Evolutionary conservation across 1,140 invertebrate genomes (phyloP), one percentile per base, ranked within the genome.

Genomic region (Brachionus sp.): DNA sequence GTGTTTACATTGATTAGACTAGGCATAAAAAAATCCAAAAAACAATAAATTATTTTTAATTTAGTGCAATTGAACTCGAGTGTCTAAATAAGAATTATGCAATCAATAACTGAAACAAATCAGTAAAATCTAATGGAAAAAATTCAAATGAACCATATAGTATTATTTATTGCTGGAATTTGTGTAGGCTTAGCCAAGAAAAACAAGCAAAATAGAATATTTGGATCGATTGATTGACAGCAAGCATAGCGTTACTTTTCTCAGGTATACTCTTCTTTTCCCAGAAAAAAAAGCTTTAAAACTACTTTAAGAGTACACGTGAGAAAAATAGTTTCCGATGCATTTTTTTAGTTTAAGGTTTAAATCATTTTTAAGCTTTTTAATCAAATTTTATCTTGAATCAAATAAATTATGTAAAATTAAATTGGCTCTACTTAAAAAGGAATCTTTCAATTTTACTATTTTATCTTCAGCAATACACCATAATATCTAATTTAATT

Each of bases 51-150:
- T 19, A 19, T 57, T 57, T 57, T 57, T 25, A 57, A 57, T 57
- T 23, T 57, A 19, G 50, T 57, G 50, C 16, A 57, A 57, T 57
- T 57, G 19, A 57, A 23, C 50, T 57, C 5, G 50, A 57, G 3
- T 57, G 50, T 19, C 12, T 42, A 10, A 6, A 42, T 42, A 19
- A 19, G 19, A 57, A 57, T 57, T 57, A 57, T 57, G 19, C 19
- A 57, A 57, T 57, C 50, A 57, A 57, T 57, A 57, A 9, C 50
- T 57, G 50, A 57, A 57, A 57, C 50, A 57, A 57, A 57, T 57
- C 50, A 9, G 19, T 57, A 23, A n/a, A 57, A 19, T 57, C 50
- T 19, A 3, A 19, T 57, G 50, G 29, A 57, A 19, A 19, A 19
- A 57, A 7, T 57, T 57, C 7, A 57, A 57, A 57, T 7, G n/a